These are phyloP conservation scores for Leptodirus hochenwartii DNA, from an alignment of 2,888 invertebrate genomes.

Conservation along the genomic window DNA sequence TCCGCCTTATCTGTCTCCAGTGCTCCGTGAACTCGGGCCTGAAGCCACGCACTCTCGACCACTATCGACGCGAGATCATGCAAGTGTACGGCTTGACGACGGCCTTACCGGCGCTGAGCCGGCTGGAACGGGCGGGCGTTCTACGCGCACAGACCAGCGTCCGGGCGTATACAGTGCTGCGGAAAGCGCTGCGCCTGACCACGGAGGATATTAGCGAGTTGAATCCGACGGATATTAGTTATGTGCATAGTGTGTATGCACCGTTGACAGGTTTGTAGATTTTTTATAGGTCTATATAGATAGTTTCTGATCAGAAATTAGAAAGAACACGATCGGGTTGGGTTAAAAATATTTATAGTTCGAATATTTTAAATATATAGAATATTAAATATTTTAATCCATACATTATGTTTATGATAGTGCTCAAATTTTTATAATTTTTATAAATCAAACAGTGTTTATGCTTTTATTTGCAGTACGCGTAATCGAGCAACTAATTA, in stretches of 20 bases:
- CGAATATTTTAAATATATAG: too few species aligned
- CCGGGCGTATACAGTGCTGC: slow-evolving; percentile 54
- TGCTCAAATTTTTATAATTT: too few species aligned
- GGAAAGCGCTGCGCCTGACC: slow-evolving; percentile 69
- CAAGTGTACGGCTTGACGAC: too few species aligned
- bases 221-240: slow-evolving; percentile 72
- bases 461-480: too few species aligned
- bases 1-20: slow-evolving; percentile 84
- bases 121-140: slow-evolving; percentile 75
- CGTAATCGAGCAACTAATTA: slow-evolving; percentile 57
- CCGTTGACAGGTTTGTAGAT: too few species aligned
- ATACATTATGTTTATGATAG: too few species aligned
- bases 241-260: slow-evolving; percentile 85
- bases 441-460: too few species aligned
- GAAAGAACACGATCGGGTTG: too few species aligned
- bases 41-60: slow-evolving; percentile 66
- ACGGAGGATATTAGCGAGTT: slow-evolving; percentile 77
- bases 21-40: slow-evolving; percentile 84
- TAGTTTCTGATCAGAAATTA: too few species aligned
- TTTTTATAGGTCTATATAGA: too few species aligned
- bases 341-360: too few species aligned
- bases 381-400: too few species aligned
- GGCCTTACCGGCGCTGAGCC: slow-evolving; percentile 61
- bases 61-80: slow-evolving; percentile 39
- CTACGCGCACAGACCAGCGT: slow-evolving; percentile 54